phyloP scores from a whole-genome alignment of 2,888 invertebrate species.

The Trisateles emortualis region DNA sequence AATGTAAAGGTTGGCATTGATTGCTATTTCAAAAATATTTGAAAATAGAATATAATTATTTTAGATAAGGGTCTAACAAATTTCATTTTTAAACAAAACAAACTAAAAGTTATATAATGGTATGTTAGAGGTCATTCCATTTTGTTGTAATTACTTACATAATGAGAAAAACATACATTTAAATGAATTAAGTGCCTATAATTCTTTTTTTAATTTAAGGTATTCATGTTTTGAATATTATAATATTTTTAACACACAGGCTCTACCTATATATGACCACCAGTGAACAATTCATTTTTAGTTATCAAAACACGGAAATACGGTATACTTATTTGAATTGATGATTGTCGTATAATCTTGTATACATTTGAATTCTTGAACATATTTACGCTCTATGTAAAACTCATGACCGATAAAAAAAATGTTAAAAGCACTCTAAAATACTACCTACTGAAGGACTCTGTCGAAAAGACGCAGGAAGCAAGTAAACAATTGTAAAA shows the following conservation, averaged over 20 bases:
- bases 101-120: not conserved
- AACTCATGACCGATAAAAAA: constrained; percentile 4
- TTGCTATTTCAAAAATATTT: too few relatives aligned
- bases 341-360: constrained; percentile 32
- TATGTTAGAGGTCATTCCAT: not conserved
- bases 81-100: constrained; percentile 7
- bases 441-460: too few relatives aligned
- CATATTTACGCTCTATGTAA: constrained; percentile 1
- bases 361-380: constrained; percentile 11
- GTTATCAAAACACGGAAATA: constrained; percentile 36
- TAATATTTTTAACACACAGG: not conserved
- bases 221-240: not conserved
- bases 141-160: not conserved
- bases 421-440: not conserved
- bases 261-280: not conserved
- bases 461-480: too few relatives aligned
- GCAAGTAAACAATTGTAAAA: too few relatives aligned
- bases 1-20: too few relatives aligned
- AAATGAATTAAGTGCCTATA: not conserved
- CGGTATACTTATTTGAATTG: constrained; percentile 24
- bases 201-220: not conserved
- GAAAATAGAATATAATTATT: too few relatives aligned
- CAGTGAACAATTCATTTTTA: constrained; percentile 24
- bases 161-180: not conserved
- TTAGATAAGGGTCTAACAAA: constrained; percentile 3